Evolutionary conservation across 2,888 invertebrate genomes (phyloP).

Genomic region (Steromphala cineraria): DNA sequence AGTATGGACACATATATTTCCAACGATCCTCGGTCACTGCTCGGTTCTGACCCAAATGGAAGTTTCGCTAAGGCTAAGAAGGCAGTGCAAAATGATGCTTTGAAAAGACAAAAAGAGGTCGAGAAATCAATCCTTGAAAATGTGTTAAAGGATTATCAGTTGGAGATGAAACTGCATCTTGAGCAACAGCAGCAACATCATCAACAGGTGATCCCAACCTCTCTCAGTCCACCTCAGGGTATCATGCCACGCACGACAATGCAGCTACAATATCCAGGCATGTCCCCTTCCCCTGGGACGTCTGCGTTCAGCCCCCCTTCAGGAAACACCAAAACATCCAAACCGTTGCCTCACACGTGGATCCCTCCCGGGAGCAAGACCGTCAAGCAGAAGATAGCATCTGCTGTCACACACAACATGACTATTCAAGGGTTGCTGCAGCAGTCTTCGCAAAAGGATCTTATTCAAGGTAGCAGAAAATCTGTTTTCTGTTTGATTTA

Average conservation of each 20-base stretch:
- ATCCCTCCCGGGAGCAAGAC: conserved; percentile 32
- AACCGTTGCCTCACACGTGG: not conserved
- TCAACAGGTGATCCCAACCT: not conserved
- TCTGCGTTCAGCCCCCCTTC: conserved; percentile 7
- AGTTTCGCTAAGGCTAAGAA: not conserved
- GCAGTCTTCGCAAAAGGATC: not conserved
- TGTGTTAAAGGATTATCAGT: conserved; percentile 23
- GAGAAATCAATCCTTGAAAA: conserved; percentile 14
- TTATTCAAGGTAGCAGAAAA: not conserved
- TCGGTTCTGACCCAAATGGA: not conserved
- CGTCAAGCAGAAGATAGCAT: conserved; percentile 22
- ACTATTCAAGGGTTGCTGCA: not conserved
- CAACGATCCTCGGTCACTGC: not conserved
- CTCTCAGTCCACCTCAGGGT: conserved; percentile 7
- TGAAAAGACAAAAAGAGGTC: not conserved
- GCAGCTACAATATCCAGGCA: not conserved
- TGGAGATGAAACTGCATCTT: not conserved
- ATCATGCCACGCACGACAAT: not conserved
- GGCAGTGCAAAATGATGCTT: not conserved
- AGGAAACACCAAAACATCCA: not conserved
- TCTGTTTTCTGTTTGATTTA: no score
- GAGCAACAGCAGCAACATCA: conserved; percentile 15
- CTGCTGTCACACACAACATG: not conserved
- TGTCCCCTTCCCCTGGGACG: not conserved
- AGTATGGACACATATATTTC: not conserved